A percentile compares a stretch with the other conserved stretches of the same genome.
Conservation (phyloP, 2,113 vertebrate species). For the Ibidorhyncha struthersii region DNA sequence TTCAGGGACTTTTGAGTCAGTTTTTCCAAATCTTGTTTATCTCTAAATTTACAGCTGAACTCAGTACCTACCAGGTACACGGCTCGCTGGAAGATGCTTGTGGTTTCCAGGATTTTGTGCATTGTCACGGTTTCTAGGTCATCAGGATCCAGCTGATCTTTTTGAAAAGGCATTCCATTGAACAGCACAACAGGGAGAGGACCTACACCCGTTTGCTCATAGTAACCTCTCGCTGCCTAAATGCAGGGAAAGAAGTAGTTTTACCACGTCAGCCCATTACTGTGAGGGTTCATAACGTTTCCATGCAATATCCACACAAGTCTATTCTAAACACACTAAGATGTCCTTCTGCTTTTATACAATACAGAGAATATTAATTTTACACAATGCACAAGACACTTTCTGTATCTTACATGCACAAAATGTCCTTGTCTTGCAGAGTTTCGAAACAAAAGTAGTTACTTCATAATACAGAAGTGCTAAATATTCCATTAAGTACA, state of each 20-base stretch:
- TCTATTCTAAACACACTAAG: neutral
- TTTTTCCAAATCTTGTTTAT: neutral
- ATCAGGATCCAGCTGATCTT: slow-evolving; percentile 93
- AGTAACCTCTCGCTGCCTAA: slow-evolving; percentile 89
- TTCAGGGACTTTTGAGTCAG: neutral
- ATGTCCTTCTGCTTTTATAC: neutral
- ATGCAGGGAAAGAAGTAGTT: slow-evolving; percentile 3
- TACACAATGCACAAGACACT: neutral
- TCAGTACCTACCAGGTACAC: slow-evolving; percentile 89
- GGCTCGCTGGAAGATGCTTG: slow-evolving; percentile 90
- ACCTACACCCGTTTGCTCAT: slow-evolving; percentile 90
- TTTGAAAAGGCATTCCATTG: slow-evolving; percentile 92
- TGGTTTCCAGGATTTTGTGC: slow-evolving; percentile 98
- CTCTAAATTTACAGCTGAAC: neutral
- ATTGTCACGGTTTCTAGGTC: slow-evolving; percentile 94
- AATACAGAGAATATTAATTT: neutral
- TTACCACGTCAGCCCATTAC: neutral
- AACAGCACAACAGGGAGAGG: slow-evolving; percentile 92
- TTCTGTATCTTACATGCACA: neutral
- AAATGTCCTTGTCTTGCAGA: neutral
- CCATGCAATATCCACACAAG: neutral
- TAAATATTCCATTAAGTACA: neutral
- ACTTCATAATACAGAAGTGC: neutral
- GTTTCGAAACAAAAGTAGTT: neutral
- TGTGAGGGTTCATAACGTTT: neutral